Evolutionary conservation across 2,888 invertebrate genomes (phyloP).

Genomic region (Barypeithes pellucidus): DNA sequence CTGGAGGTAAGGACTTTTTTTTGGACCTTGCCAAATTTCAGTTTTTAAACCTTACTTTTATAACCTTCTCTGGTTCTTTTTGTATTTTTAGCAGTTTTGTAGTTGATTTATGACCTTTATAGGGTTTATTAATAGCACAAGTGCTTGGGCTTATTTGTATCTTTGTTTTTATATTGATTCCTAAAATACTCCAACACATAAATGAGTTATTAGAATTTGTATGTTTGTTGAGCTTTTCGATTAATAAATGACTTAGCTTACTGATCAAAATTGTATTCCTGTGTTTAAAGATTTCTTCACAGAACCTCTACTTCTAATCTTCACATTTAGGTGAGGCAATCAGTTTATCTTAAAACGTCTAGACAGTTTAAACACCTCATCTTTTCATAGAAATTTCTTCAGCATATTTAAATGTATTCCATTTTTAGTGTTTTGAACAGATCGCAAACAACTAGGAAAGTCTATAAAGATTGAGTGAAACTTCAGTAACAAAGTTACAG

Average conservation of each 20-base stretch:
- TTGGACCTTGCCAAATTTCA: background rate
- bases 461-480: no score
- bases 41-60: conserved; percentile 16
- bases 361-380: background rate
- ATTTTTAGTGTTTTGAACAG: background rate
- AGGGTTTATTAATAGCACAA: conserved; percentile 37
- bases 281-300: background rate
- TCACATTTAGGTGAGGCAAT: background rate
- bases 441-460: no score
- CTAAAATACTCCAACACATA: conserved; percentile 9
- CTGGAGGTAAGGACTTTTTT: conserved; percentile 80
- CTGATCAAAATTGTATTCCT: conserved; percentile 14
- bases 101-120: conserved; percentile 28
- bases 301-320: background rate
- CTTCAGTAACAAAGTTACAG: no score
- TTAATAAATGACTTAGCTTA: conserved; percentile 9
- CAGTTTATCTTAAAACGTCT: background rate
- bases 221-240: conserved; percentile 17
- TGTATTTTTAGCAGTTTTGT: conserved; percentile 11
- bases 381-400: background rate
- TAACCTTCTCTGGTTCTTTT: conserved; percentile 8
- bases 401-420: background rate
- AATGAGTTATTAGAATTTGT: conserved; percentile 8
- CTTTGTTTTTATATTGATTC: conserved; percentile 35
- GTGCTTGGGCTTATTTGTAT: conserved; percentile 28